Base-by-base conservation (phyloP, 2,113 vertebrate genomes). In the Hucho hucho region DNA sequence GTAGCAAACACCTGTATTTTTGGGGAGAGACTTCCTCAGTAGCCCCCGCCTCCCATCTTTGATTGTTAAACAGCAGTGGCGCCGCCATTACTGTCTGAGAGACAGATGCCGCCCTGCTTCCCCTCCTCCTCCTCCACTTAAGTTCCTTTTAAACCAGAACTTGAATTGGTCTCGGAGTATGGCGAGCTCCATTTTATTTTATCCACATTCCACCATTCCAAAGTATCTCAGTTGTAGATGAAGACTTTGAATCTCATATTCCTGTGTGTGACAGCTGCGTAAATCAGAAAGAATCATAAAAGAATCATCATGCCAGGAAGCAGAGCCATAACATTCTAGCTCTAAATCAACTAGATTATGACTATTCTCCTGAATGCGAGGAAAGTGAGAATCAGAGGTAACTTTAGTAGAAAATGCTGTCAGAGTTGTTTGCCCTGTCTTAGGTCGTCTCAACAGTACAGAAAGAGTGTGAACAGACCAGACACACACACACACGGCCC, bases 1-100 rank as follows among this genome's bases (percentile, higher is more conserved):
- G 88, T 81, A 88, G 72, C 86, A 85, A 91, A 93, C 92, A 93
- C 92, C 92, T 93, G 91, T 93, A 92, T 91, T 93, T 93, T 88
- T 86, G 22, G 87, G 84, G 80, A 90, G 89, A 91, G 88, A 93
- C 92, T 93, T 92, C 91, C 91, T 92, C 25, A 75, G 75, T 79
- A 90, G 87, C 84, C 79, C 88, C 89, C 91, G 87, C 92, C 92
- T 84, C 90, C 88, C 80, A 93, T 92, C 92, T 93, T 93, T 93
- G 92, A 93, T 93, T 90, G 90, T 91, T 92, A 90, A 91, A 93
- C 88, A 88, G 88, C 88, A 81, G 88, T 91, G 89, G 91, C 90
- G 91, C 91, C 92, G 87, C 87, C 82, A 88, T 88, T 91, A 88
- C 90, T 86, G 92, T 91, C 92, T 92, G 89, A 79, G 87, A 75